phyloP scores from a whole-genome alignment of 2,797 vertebrate species.

The Periparus ater region DNA sequence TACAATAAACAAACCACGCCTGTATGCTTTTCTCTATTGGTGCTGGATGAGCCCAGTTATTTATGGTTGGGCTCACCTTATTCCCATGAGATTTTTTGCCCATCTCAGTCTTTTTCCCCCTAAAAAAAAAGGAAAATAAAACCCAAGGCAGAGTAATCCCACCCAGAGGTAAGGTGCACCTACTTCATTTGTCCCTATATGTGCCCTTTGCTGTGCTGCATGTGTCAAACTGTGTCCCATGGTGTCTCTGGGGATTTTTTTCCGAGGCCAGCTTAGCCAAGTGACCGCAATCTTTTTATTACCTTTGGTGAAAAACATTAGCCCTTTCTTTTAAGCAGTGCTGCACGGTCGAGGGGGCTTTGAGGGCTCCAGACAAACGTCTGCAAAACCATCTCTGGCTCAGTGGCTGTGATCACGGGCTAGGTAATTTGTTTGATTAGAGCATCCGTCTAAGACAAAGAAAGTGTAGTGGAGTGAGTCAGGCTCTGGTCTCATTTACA shows the following conservation, averaged over 20 bases:
- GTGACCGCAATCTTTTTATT: conserved; percentile 46
- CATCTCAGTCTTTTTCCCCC: background rate
- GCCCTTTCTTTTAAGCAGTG: conserved; percentile 22
- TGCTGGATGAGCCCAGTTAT: background rate
- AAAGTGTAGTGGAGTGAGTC: conserved; percentile 77
- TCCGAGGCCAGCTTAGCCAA: conserved; percentile 10
- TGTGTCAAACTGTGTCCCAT: background rate
- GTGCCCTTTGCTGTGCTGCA: background rate
- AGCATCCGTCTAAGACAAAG: conserved; percentile 76
- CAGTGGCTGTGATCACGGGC: conserved; percentile 61
- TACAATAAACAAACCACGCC: conserved; percentile 43
- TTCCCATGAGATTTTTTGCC: background rate
- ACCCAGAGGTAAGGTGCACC: background rate
- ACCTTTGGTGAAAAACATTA: conserved; percentile 49
- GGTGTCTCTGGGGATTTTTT: background rate
- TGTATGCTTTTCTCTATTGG: background rate
- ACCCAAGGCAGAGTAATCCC: background rate
- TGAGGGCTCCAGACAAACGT: conserved; percentile 69
- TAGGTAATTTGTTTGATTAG: conserved; percentile 77
- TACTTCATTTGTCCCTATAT: background rate
- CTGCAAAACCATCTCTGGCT: conserved; percentile 68
- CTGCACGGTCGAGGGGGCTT: conserved; percentile 46
- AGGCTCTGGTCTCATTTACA: conserved; percentile 80
- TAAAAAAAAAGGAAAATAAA: background rate
- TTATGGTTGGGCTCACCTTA: conserved; percentile 11